Conservation (phyloP, 2,888 invertebrate genomes). For the Zootermopsis nevadensis region DNA sequence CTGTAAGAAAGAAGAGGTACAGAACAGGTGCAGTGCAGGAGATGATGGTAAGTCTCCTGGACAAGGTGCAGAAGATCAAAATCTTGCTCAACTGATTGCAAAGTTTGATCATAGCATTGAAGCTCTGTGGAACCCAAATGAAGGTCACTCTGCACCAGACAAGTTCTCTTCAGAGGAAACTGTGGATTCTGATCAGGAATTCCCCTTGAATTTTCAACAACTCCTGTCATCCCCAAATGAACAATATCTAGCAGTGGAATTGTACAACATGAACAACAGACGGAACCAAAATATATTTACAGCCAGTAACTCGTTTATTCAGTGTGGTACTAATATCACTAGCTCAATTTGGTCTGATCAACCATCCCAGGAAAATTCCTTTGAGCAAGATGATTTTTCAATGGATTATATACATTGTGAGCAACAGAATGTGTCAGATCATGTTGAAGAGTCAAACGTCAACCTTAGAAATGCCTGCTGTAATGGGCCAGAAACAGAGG, state of each 20-base stretch:
- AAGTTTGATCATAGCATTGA: constrained; percentile 77
- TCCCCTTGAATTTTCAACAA: constrained; percentile 72
- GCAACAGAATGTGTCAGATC: constrained; percentile 1
- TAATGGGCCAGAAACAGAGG: background rate
- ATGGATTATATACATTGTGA: constrained; percentile 13
- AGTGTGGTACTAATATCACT: constrained; percentile 66
- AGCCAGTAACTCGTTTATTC: constrained; percentile 59
- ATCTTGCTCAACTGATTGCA: constrained; percentile 70
- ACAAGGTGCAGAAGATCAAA: constrained; percentile 64
- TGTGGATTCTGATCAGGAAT: constrained; percentile 64
- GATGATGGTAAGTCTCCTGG: constrained; percentile 56
- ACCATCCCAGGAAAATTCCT: constrained; percentile 36
- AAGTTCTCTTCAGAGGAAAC: constrained; percentile 57
- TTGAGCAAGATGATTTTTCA: constrained; percentile 39
- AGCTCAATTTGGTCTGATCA: constrained; percentile 67
- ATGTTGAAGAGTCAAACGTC: constrained; percentile 4
- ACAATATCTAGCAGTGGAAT: constrained; percentile 60
- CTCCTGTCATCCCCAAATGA: constrained; percentile 71
- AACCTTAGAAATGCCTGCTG: background rate
- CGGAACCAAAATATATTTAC: constrained; percentile 48
- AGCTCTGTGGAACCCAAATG: constrained; percentile 70
- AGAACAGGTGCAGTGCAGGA: background rate
- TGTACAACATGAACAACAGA: constrained; percentile 58
- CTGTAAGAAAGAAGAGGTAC: background rate
- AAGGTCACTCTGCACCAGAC: constrained; percentile 33